phyloP scores from a whole-genome alignment of 2,797 vertebrate species.

The Gadopsis marmoratus region DNA sequence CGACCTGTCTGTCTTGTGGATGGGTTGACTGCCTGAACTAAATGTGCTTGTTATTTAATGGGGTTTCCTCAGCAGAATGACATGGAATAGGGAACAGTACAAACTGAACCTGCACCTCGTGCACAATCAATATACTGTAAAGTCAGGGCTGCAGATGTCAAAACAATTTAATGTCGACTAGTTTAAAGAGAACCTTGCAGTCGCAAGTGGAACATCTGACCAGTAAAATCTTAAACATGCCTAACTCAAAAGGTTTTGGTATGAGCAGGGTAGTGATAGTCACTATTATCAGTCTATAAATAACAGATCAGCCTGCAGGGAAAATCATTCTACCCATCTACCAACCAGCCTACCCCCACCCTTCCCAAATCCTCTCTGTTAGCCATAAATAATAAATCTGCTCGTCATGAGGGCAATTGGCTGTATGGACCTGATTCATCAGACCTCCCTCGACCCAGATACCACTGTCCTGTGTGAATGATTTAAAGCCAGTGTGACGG shows the following conservation, averaged over 20 bases:
- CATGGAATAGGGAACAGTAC: background rate
- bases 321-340: slow-evolving; percentile 23
- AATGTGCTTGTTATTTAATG: background rate
- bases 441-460: slow-evolving; percentile 46
- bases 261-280: background rate
- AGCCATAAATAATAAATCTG: slow-evolving; percentile 66
- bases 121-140: background rate
- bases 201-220: background rate
- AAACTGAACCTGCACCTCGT: background rate
- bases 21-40: background rate
- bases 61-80: background rate
- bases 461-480: slow-evolving; percentile 20
- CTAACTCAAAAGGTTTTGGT: background rate
- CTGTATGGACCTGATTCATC: slow-evolving; percentile 54
- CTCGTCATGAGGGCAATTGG: slow-evolving; percentile 27
- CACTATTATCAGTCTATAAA: slow-evolving; percentile 33
- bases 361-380: slow-evolving; percentile 41
- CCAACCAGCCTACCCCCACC: slow-evolving; percentile 18
- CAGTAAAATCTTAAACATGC: background rate
- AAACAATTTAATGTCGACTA: background rate
- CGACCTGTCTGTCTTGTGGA: slow-evolving; percentile 10
- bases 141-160: background rate
- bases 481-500: background rate
- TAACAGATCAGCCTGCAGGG: slow-evolving; percentile 30
- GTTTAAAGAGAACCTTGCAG: background rate